Conservation (phyloP, 2,797 vertebrate genomes). For the Capromys pilorides region DNA sequence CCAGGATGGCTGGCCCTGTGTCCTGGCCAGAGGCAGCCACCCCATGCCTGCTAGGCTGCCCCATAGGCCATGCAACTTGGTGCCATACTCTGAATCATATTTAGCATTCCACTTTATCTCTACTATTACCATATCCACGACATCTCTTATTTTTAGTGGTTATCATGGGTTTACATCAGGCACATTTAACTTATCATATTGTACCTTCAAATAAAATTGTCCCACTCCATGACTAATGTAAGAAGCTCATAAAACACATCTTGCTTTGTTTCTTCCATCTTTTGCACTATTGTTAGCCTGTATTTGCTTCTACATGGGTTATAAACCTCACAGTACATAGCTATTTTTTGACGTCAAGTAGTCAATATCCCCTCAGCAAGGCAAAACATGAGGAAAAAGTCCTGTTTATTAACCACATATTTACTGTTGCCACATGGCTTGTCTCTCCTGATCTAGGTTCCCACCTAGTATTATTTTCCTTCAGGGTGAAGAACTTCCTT, state of each 20-base stretch:
- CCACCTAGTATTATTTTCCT: background rate
- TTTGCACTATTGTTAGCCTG: background rate
- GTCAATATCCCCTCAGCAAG: background rate
- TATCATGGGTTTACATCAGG: background rate
- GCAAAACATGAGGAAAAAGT: background rate
- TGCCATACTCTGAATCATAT: background rate
- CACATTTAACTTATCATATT: background rate
- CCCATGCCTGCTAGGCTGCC: background rate
- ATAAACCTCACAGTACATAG: background rate
- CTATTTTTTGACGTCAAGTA: background rate
- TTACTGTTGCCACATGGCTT: background rate
- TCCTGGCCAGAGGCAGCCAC: background rate
- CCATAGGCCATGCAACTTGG: background rate
- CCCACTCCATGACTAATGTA: background rate
- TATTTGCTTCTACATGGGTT: background rate
- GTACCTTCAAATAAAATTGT: background rate
- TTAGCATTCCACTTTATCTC: background rate
- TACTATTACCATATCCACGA: background rate
- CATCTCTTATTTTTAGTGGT: background rate
- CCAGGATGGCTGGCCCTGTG: background rate
- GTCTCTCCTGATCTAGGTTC: background rate
- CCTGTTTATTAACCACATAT: background rate
- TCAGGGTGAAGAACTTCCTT: background rate
- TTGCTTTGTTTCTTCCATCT: background rate
- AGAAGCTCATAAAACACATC: background rate